Conservation (phyloP, 1,140 invertebrate genomes). For the Leptestheria dahalacensis region DNA sequence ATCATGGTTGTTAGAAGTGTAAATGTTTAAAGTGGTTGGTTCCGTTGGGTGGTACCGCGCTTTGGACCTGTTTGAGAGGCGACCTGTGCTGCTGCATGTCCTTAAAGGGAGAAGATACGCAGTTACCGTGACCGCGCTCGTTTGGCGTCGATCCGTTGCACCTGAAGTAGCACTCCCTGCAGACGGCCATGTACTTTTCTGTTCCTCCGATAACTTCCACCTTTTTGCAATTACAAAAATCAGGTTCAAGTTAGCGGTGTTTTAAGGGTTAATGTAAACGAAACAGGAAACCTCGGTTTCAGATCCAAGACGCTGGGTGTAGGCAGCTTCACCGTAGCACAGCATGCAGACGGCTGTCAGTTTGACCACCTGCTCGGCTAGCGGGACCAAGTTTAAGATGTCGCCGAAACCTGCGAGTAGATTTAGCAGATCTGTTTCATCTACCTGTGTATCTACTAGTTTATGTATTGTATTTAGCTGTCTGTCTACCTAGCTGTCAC, state of each 20-base stretch:
- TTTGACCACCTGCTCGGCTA: conserved; percentile 47
- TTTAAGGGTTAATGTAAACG: background rate
- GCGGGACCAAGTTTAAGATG: conserved; percentile 41
- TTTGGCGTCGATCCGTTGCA: background rate
- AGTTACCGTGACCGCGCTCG: background rate
- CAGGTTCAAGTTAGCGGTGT: conserved; percentile 12
- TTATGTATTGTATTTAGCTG: too few relatives aligned
- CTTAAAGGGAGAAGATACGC: conserved; percentile 6
- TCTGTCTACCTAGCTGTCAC: too few relatives aligned
- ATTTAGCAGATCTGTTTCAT: too few relatives aligned
- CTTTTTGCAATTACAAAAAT: conserved; percentile 26
- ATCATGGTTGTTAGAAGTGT: background rate
- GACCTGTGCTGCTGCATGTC: background rate
- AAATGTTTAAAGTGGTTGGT: background rate
- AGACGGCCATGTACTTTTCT: conserved; percentile 45
- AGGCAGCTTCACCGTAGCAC: conserved; percentile 41
- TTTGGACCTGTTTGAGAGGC: conserved; percentile 14
- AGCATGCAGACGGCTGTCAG: conserved; percentile 44
- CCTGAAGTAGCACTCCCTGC: conserved; percentile 34
- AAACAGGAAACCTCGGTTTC: conserved; percentile 32
- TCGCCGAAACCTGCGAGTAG: conserved; percentile 35
- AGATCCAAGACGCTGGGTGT: conserved; percentile 37
- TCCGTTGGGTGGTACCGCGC: conserved; percentile 2
- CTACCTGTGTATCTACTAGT: too few relatives aligned
- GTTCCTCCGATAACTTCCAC: conserved; percentile 45